phyloP scores from a whole-genome alignment of 2,113 vertebrate species.

The Hemicordylus capensis region DNA sequence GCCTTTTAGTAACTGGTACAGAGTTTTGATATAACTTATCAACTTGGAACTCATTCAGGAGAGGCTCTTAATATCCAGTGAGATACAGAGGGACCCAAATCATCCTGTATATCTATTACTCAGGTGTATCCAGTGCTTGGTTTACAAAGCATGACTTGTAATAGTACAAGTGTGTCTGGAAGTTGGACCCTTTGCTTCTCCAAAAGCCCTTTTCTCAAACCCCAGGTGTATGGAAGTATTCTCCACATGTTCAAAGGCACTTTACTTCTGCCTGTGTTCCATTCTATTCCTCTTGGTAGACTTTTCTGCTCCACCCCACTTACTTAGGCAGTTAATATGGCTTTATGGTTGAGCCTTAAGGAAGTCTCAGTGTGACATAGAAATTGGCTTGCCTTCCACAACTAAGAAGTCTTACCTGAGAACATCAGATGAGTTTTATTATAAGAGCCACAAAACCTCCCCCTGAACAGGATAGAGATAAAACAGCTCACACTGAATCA shows the following conservation, averaged over 20 bases:
- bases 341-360: fast-evolving
- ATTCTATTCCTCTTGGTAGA: neutral
- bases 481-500: neutral
- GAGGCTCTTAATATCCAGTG: neutral
- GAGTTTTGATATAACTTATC: neutral
- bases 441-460: neutral
- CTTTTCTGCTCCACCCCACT: neutral
- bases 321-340: neutral
- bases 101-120: fast-evolving
- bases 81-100: neutral
- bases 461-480: neutral
- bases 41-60: neutral
- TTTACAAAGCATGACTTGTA: neutral
- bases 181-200: neutral
- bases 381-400: neutral
- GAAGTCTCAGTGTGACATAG: neutral
- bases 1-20: neutral
- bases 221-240: neutral
- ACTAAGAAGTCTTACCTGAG: neutral
- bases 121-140: neutral
- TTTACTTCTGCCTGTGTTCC: neutral
- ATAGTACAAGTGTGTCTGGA: neutral
- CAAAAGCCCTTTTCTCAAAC: neutral
- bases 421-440: neutral
- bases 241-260: too few species aligned